Percentiles rank a stretch among this genome's conserved stretches.
These are phyloP conservation scores for Cyclura pinguis DNA, from an alignment of 2,797 vertebrate genomes.

Conservation along the genomic window DNA sequence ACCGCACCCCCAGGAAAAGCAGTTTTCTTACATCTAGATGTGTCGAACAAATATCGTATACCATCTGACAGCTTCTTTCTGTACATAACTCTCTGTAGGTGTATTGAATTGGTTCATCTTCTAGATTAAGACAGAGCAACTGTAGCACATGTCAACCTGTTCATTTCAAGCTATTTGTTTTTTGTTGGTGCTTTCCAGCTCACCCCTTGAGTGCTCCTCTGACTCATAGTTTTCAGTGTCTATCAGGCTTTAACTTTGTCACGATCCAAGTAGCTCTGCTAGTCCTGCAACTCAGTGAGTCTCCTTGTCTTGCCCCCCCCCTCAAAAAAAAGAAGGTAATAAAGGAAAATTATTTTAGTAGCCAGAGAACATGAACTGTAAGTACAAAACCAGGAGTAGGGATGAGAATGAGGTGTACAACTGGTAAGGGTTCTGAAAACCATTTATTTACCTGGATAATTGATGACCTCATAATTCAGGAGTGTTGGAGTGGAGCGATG, in stretches of 20 bases:
- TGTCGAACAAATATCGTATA: neutral
- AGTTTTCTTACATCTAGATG: neutral
- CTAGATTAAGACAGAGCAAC: neutral
- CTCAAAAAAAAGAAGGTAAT: neutral
- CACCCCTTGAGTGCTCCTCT: neutral
- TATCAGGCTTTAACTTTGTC: neutral
- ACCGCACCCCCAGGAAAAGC: neutral
- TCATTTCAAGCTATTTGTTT: neutral
- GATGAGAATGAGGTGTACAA: neutral
- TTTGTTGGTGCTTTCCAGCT: neutral
- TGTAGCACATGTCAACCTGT: neutral
- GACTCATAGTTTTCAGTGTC: neutral
- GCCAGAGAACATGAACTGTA: constrained; percentile 13
- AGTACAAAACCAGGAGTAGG: neutral
- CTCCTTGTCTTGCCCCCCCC: too few relatives aligned
- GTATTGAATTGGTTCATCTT: neutral
- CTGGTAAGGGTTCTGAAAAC: neutral
- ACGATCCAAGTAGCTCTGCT: neutral
- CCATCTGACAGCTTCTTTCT: neutral
- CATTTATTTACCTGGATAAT: constrained; percentile 46
- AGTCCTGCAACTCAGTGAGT: neutral
- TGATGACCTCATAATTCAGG: constrained; percentile 39
- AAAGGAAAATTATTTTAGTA: neutral
- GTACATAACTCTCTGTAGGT: neutral
- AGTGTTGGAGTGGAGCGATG: constrained; percentile 29